A percentile compares a stretch with the other conserved stretches of the same genome.
Evolutionary conservation across 2,797 vertebrate species (phyloP).

Genomic region (Urophycis tenuis): DNA sequence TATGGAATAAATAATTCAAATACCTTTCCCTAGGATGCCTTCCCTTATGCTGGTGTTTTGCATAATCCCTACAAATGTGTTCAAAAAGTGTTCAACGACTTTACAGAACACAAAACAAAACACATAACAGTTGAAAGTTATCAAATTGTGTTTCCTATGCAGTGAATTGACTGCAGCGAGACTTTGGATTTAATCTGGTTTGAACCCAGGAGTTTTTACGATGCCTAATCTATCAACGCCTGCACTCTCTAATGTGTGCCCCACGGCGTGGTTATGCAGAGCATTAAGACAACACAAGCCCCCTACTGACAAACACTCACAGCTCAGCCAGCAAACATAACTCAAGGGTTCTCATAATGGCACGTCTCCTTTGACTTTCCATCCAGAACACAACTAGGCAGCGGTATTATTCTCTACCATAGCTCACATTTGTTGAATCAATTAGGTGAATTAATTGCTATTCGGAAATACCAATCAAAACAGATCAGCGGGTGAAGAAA

Average conservation of each 20-base stretch:
- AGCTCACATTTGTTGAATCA: not conserved
- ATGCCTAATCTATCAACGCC: not conserved
- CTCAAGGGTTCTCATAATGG: not conserved
- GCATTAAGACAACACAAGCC: slow-evolving; percentile 3
- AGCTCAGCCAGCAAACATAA: not conserved
- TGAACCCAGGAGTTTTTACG: not conserved
- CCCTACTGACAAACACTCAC: not conserved
- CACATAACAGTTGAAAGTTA: not conserved
- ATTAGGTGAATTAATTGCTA: not conserved
- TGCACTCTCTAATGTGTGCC: not conserved
- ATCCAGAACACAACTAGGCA: not conserved
- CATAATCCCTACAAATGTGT: not conserved
- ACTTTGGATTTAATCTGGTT: not conserved
- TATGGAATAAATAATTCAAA: not conserved
- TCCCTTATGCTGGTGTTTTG: not conserved
- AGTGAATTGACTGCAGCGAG: not conserved
- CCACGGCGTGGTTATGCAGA: not conserved
- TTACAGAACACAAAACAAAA: not conserved
- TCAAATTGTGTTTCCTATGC: not conserved
- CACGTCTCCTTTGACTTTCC: not conserved
- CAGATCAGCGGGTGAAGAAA: not conserved
- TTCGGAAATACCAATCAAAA: slow-evolving; percentile 4
- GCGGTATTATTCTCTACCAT: not conserved
- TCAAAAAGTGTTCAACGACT: not conserved
- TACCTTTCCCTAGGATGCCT: not conserved